phyloP scores from a whole-genome alignment of 2,888 invertebrate species.

The Phyllotreta cruciferae region DNA sequence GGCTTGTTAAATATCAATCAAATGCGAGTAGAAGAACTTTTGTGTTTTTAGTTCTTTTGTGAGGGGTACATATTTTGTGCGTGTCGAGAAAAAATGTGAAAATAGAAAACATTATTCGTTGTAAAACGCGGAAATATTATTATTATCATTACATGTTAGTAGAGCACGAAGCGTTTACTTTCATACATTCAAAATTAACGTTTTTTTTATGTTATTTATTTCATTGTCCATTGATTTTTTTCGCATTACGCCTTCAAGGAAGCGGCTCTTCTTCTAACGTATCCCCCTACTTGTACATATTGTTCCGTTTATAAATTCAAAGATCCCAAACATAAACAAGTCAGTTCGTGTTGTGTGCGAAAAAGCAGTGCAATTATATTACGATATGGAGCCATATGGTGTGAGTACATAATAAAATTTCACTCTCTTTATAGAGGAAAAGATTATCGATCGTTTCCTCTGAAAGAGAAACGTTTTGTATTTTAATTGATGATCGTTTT shows the following conservation, averaged over 20 bases:
- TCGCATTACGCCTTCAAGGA: constrained; percentile 11
- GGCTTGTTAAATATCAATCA: too few relatives aligned
- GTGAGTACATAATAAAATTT: constrained; percentile 9
- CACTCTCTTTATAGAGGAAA: constrained; percentile 4
- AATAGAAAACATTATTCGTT: too few relatives aligned
- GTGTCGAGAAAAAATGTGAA: too few relatives aligned
- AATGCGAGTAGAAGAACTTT: too few relatives aligned
- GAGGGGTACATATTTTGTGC: too few relatives aligned
- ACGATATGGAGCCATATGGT: constrained; percentile 9
- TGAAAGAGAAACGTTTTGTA: too few relatives aligned
- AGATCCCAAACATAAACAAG: constrained; percentile 1
- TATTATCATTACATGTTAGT: background rate
- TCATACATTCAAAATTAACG: constrained; percentile 5
- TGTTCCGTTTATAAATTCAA: background rate
- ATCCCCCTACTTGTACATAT: background rate
- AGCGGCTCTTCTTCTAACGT: background rate
- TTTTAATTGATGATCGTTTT: background rate
- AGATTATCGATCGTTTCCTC: constrained; percentile 4
- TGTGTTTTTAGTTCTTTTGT: too few relatives aligned
- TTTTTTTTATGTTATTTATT: constrained; percentile 3
- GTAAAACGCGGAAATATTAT: background rate
- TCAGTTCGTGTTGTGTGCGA: constrained; percentile 1
- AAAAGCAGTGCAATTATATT: constrained; percentile 7
- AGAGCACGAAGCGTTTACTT: background rate
- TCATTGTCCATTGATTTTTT: constrained; percentile 17